Conservation (phyloP, 2,888 invertebrate genomes). For the Caenorhabditis becei region DNA sequence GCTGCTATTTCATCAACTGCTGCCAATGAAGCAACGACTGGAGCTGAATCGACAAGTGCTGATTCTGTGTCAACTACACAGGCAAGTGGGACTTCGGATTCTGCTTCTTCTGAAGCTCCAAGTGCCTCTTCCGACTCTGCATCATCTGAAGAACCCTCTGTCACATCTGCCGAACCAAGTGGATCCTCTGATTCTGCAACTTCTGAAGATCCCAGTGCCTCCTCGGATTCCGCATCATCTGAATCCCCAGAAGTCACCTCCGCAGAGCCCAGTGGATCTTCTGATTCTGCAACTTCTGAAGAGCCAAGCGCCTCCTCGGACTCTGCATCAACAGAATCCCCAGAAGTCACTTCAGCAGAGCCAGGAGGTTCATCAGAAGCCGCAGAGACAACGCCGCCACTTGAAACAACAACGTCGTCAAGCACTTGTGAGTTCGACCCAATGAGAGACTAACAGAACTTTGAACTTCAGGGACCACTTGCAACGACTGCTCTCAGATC, state of each 20-base stretch:
- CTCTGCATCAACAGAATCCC: constrained; percentile 27
- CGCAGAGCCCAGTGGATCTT: constrained; percentile 13
- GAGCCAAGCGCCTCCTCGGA: constrained; percentile 19
- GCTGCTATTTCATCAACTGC: constrained; percentile 13
- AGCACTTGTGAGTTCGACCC: constrained; percentile 12
- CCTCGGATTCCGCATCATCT: constrained; percentile 15
- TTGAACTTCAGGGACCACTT: constrained; percentile 48
- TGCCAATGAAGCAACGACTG: constrained; percentile 9
- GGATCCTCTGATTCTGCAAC: constrained; percentile 8
- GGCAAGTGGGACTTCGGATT: not conserved
- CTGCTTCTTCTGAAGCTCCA: not conserved
- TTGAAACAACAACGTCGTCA: constrained; percentile 18
- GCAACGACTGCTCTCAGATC: constrained; percentile 63
- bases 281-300: constrained; percentile 14
- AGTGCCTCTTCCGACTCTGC: constrained; percentile 16
- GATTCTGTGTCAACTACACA: not conserved
- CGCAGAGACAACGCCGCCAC: constrained; percentile 13
- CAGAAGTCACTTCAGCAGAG: constrained; percentile 17
- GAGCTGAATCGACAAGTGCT: constrained; percentile 10
- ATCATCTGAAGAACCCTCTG: not conserved
- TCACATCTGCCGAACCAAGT: constrained; percentile 1
- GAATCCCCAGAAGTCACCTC: constrained; percentile 1
- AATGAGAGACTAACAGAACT: not conserved
- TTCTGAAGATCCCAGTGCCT: constrained; percentile 24
- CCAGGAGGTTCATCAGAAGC: constrained; percentile 3